Conservation (phyloP, 2,113 vertebrate species). For the Antigone vipio region DNA sequence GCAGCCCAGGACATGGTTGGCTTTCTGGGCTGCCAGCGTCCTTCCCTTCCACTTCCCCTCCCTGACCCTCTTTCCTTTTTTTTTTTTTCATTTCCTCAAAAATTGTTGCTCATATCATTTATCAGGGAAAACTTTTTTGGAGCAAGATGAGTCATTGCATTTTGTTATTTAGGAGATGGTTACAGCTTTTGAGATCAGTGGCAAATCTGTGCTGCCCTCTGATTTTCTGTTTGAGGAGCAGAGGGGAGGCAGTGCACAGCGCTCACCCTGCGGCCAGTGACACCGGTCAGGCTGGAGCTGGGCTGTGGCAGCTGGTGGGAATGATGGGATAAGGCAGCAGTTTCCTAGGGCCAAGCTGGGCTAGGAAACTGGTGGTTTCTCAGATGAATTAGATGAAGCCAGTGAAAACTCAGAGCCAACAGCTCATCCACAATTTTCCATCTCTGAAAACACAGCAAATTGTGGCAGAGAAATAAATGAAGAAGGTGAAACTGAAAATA, state of each 20-base stretch:
- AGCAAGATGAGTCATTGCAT: not conserved
- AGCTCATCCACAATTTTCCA: not conserved
- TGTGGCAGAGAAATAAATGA: not conserved
- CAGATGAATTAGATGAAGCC: not conserved
- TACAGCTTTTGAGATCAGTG: not conserved
- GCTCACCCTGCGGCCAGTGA: not conserved
- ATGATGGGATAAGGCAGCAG: not conserved
- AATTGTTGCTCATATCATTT: not conserved
- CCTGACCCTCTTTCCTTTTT: no score
- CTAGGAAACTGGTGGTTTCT: not conserved
- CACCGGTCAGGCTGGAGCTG: not conserved
- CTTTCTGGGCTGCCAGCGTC: no score
- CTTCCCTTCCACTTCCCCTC: no score
- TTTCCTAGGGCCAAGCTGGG: not conserved
- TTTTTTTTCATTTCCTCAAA: not conserved
- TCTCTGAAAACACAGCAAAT: not conserved
- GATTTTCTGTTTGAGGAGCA: not conserved
- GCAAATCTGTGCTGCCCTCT: not conserved
- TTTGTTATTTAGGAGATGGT: not conserved
- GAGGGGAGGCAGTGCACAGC: not conserved
- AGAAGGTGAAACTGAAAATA: not conserved
- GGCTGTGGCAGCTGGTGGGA: not conserved
- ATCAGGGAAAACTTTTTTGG: not conserved
- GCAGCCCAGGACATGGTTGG: no score
- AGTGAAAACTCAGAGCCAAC: not conserved